Evolutionary conservation across 2,888 invertebrate genomes (phyloP), one percentile per base, ranked within the genome.

Genomic region (Gymnosoma rotundatum): DNA sequence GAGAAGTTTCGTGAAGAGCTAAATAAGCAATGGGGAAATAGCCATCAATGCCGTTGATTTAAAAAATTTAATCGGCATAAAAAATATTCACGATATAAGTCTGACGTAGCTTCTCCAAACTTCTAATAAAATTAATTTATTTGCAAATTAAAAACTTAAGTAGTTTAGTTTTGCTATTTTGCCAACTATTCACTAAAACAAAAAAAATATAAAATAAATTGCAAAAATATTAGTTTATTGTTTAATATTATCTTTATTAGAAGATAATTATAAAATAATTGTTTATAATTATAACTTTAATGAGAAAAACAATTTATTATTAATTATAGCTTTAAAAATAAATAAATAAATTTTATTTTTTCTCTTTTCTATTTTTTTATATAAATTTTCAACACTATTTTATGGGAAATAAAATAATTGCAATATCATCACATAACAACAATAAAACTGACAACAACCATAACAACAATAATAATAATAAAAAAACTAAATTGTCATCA

Each of bases 401-500:
- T 25, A n/a, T 74, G 45, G 14, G 45, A 50, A 21, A 70, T 36
- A 61, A 56, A 69, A 14, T 63, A 83, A 80, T 74, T 64, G 73
- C 64, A 74, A 74, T 64, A 60, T 74, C 52, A 81, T 81, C 48
- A 70, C 14, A 3, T 36, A 75, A 75, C 61, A 73, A 58, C 38
- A 69, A 78, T 66, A 52, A 38, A 50, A 42, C 3, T 42, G 10
- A 32, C 14, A 32, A 61, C 36, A 54, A 56, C 16, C 7, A 42
- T 12, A 12, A 42, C n/a, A 32, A 58, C 54, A 42, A 69, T 16
- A 25, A 45, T 25, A 45, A 66, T 38, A 66, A 64, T 36, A 56
- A n/a, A 18, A 32, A 18, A 25, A 38, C 10, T 20, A 45, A 60
- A 73, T 56, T 45, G 12, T 50, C 64, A 75, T 60, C 69, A 75